phyloP scores from a whole-genome alignment of 2,888 invertebrate species.

The Thumatha senex region DNA sequence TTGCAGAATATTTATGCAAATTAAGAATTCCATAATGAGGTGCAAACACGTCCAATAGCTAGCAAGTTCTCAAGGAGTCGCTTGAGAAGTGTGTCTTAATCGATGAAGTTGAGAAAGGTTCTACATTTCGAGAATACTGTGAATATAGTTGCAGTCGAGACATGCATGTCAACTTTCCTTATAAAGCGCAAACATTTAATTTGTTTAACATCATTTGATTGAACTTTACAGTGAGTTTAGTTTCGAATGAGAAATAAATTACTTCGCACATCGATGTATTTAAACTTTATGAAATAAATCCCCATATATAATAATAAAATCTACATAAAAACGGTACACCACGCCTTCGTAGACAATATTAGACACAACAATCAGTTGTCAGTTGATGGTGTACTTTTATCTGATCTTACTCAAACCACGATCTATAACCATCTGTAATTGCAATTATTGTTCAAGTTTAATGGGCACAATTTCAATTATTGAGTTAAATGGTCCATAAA shows the following conservation, averaged over 20 bases:
- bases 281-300: too few species aligned
- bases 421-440: neutral
- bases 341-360: too few species aligned
- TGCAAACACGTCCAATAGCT: constrained; percentile 13
- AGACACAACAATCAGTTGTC: too few species aligned
- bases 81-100: constrained; percentile 48
- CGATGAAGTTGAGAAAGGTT: constrained; percentile 41
- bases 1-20: constrained; percentile 17
- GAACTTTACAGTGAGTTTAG: neutral
- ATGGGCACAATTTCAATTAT: constrained; percentile 8
- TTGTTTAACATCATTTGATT: constrained; percentile 6
- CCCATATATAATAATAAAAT: too few species aligned
- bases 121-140: constrained; percentile 44
- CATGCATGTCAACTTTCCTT: constrained; percentile 9
- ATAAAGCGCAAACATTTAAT: constrained; percentile 2
- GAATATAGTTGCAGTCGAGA: constrained; percentile 27
- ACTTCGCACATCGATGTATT: too few species aligned
- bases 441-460: constrained; percentile 11
- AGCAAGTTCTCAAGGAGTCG: constrained; percentile 29
- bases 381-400: too few species aligned
- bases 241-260: too few species aligned
- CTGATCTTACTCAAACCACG: too few species aligned
- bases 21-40: constrained; percentile 22
- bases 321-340: too few species aligned
- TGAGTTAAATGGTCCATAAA: constrained; percentile 28